Evolutionary conservation across 2,888 invertebrate genomes (phyloP), one percentile per base, ranked within the genome.

Genomic region (Andricus quercusramuli): DNA sequence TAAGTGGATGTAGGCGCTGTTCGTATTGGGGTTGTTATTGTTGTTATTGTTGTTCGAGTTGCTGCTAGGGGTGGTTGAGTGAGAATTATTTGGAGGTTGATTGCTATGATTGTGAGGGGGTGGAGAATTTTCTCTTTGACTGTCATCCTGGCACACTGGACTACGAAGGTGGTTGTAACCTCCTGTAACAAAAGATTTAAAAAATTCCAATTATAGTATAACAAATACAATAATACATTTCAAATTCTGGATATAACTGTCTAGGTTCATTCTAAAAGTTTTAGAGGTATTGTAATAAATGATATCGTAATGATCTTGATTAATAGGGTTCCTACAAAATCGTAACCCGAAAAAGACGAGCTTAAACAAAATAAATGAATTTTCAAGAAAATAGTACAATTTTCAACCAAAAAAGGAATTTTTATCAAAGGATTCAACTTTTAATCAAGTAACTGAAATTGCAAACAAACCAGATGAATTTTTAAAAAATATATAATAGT

Each of bases 121-220:
- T 62, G 93, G 93, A 62, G 93, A 92, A 68, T 90, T 90, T 80
- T 93, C 93, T 86, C 93, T 92, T 85, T 93, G 90, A 37, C 82
- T 84, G 37, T 85, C 85, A 83, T 86, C 84, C 87, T 91, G 91
- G 90, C 94, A 94, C 76, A 93, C 93, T 76, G 94, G 94, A 92
- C 94, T 94, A 88, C 94, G 93, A 85, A 94, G 89, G 87, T 94
- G 94, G 86, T 94, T 94, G 90, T 94, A 94, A 82, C 94, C 94
- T 85, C 94, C 94, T 94, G 91, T 1, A 93, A 91, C 83, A 85
- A 81, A 66, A 1, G 56, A 56, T 56, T 9, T 9, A 56, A n/a
- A n/a, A 56, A 56, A 6, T 56, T 56, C n/a, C 3, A 8, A 56
- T 56, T n/a, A 25, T 25, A 11, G n/a, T 11, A 37, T 37, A 44